These are phyloP conservation scores for Hapalemur alaotrensis DNA, from an alignment of 2,797 vertebrate genomes.

Conservation along the genomic window DNA sequence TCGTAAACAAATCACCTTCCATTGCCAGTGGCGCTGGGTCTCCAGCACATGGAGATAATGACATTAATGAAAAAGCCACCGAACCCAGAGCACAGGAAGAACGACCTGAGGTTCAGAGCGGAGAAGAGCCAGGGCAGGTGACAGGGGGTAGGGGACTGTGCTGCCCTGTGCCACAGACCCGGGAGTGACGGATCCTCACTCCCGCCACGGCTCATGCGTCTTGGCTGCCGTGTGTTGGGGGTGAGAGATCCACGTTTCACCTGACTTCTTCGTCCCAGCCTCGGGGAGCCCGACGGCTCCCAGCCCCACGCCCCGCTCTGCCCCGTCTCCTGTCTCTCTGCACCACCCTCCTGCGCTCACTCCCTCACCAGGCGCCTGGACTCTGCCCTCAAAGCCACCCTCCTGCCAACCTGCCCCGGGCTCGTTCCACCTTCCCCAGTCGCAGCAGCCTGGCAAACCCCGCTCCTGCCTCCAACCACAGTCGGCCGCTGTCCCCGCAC, in stretches of 20 bases:
- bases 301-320: accelerated
- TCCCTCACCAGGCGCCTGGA: background rate
- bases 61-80: accelerated
- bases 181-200: background rate
- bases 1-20: background rate
- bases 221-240: too few relatives aligned
- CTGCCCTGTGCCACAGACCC: background rate
- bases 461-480: background rate
- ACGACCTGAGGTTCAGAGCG: accelerated
- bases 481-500: background rate
- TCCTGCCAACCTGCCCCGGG: background rate
- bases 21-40: accelerated
- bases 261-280: background rate
- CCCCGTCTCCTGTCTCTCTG: accelerated
- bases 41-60: accelerated
- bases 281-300: background rate
- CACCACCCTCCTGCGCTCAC: background rate
- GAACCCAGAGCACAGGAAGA: accelerated
- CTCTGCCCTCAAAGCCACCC: too few relatives aligned
- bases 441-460: background rate
- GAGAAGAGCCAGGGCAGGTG: background rate
- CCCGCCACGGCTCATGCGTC: too few relatives aligned
- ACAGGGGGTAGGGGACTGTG: too few relatives aligned
- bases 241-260: background rate
- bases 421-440: too few relatives aligned